These are phyloP conservation scores for Neuroterus valhalla DNA, from an alignment of 1,140 invertebrate genomes.

Conservation along the genomic window DNA sequence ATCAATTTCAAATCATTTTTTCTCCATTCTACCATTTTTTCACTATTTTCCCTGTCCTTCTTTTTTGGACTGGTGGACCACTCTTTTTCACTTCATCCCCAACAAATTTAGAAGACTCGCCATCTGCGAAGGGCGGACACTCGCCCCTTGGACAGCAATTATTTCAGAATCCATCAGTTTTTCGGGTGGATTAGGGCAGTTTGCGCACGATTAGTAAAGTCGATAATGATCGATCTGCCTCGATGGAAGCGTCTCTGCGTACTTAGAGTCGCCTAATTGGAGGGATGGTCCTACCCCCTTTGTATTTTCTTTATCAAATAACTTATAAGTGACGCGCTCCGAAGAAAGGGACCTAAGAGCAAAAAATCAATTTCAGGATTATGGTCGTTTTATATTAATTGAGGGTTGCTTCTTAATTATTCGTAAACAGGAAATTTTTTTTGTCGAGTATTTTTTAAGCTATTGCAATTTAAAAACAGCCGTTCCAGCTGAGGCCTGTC, in stretches of 20 bases:
- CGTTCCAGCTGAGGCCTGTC: no score
- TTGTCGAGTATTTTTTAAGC: no score
- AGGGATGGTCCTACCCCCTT: no score
- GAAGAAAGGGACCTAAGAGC: no score
- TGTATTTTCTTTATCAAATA: no score
- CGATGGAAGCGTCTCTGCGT: background rate
- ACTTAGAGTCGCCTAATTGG: background rate
- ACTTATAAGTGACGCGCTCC: no score
- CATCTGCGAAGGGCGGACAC: slow-evolving; percentile 49
- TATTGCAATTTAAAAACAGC: no score
- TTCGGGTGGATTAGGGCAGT: slow-evolving; percentile 49
- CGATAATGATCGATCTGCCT: slow-evolving; percentile 55
- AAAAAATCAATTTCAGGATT: no score
- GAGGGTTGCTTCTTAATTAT: no score
- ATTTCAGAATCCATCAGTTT: slow-evolving; percentile 54
- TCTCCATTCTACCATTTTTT: slow-evolving; percentile 27
- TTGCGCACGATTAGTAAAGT: slow-evolving; percentile 50
- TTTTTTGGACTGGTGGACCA: slow-evolving; percentile 13
- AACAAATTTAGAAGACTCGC: slow-evolving; percentile 37
- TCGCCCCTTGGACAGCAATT: slow-evolving; percentile 51
- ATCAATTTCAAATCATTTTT: slow-evolving; percentile 71
- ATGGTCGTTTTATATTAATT: no score
- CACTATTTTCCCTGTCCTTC: slow-evolving; percentile 36
- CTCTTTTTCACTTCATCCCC: slow-evolving; percentile 41
- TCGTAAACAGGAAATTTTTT: no score